Conservation (phyloP, 2,113 vertebrate genomes). For the Actenoides lindsayi region DNA sequence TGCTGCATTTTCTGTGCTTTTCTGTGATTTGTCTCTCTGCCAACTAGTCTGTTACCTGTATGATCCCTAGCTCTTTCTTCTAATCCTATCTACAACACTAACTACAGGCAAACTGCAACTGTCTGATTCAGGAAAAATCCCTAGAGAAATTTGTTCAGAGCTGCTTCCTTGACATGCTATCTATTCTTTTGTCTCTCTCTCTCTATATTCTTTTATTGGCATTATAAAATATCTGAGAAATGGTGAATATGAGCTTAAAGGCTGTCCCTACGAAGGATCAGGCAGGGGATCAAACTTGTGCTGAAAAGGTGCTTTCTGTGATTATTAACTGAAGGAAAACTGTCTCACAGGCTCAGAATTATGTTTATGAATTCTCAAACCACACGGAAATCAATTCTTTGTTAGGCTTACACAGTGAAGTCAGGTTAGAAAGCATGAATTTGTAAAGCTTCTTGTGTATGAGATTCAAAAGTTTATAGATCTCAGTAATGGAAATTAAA, state of each 20-base stretch:
- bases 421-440: not conserved
- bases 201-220: not conserved
- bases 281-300: not conserved
- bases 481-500: not conserved
- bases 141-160: not conserved
- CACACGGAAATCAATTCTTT: not conserved
- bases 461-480: not conserved
- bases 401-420: not conserved
- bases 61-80: constrained; percentile 2
- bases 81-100: constrained; percentile 56
- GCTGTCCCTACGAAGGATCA: not conserved
- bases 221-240: not conserved
- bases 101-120: constrained; percentile 11
- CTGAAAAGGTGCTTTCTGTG: not conserved
- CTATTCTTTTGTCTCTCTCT: not conserved
- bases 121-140: constrained; percentile 28
- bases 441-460: not conserved
- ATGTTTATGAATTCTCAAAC: not conserved
- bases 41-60: not conserved
- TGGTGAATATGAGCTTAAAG: not conserved
- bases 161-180: not conserved
- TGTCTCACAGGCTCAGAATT: not conserved
- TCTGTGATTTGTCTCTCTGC: constrained; percentile 44
- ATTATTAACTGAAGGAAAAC: not conserved
- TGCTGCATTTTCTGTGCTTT: constrained; percentile 15